These are phyloP conservation scores for Salvator merianae DNA, from an alignment of 2,113 vertebrate species.

Conservation along the genomic window DNA sequence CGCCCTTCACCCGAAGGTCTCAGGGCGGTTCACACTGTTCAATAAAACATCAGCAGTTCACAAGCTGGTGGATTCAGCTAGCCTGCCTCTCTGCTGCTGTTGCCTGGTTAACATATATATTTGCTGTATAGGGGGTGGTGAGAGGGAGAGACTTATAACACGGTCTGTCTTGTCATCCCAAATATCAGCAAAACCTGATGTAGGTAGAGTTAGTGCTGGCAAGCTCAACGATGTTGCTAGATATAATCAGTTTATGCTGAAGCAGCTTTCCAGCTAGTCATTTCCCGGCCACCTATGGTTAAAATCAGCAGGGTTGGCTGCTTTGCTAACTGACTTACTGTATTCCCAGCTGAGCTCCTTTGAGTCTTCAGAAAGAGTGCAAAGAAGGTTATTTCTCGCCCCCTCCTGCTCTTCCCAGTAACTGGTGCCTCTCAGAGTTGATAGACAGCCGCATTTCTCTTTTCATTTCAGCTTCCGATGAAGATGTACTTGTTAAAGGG, in stretches of 20 bases:
- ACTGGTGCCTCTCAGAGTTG: constrained; percentile 39
- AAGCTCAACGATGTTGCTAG: background rate
- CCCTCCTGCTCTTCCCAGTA: constrained; percentile 3
- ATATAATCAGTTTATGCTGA: constrained; percentile 51
- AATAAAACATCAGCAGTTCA: too few species aligned
- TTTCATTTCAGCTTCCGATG: constrained; percentile 84
- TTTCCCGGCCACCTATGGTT: constrained; percentile 40
- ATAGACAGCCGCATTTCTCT: constrained; percentile 63
- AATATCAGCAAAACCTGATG: background rate
- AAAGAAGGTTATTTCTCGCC: constrained; percentile 1
- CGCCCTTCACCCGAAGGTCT: too few species aligned
- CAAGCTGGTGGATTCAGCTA: too few species aligned
- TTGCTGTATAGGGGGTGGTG: background rate
- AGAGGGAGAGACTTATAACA: background rate
- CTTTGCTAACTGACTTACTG: background rate
- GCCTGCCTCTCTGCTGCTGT: too few species aligned
- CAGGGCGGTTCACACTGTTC: too few species aligned
- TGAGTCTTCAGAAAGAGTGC: constrained; percentile 5
- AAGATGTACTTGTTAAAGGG: constrained; percentile 91
- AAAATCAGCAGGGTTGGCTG: constrained; percentile 18
- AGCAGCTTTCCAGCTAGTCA: background rate
- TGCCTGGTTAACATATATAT: background rate
- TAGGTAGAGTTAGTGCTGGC: background rate
- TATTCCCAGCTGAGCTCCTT: constrained; percentile 22
- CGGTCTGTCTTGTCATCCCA: background rate